These are phyloP conservation scores for Campylorhamphus procurvoides DNA, from an alignment of 2,113 vertebrate genomes.

Conservation along the genomic window DNA sequence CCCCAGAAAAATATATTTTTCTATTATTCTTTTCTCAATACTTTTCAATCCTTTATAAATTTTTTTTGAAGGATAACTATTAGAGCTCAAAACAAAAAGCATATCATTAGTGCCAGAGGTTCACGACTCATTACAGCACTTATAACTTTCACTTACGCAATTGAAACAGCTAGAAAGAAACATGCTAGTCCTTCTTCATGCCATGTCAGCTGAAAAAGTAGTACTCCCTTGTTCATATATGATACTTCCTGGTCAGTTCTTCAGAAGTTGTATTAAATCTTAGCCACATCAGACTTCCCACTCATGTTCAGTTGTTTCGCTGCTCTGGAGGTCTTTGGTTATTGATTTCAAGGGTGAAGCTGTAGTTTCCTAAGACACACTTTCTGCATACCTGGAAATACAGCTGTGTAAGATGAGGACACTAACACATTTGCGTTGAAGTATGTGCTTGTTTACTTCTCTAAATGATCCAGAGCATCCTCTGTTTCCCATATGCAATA, in stretches of 20 bases:
- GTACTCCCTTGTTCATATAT: neutral
- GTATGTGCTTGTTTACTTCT: neutral
- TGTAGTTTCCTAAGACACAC: neutral
- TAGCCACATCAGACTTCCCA: neutral
- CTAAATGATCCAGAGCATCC: neutral
- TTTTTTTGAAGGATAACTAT: neutral
- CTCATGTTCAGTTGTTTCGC: neutral
- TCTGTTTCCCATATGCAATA: neutral
- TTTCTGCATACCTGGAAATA: neutral
- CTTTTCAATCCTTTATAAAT: neutral
- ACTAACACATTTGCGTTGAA: neutral
- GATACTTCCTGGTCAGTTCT: neutral
- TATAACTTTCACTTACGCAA: neutral
- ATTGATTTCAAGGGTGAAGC: neutral
- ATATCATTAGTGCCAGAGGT: neutral
- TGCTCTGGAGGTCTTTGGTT: neutral
- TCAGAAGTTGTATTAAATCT: neutral
- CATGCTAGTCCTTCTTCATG: neutral
- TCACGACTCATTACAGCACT: neutral
- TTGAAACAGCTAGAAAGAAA: neutral
- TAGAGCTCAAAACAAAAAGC: neutral
- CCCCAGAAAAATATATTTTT: neutral
- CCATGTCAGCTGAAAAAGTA: neutral
- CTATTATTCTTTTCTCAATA: neutral
- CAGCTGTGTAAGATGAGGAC: neutral